Evolutionary conservation across 2,113 vertebrate species (phyloP).

Genomic region (Alces alces): DNA sequence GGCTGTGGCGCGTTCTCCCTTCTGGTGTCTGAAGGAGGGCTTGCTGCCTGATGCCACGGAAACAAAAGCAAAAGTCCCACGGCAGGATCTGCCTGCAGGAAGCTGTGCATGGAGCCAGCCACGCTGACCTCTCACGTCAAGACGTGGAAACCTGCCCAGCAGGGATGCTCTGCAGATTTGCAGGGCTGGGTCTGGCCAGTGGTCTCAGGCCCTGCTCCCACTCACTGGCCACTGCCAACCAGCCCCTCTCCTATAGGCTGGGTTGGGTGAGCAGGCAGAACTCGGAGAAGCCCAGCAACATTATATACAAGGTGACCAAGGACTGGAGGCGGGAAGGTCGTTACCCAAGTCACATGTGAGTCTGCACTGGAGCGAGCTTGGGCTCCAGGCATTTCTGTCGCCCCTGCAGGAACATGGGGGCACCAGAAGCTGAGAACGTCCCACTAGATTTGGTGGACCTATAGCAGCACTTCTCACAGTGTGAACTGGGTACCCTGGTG

Average conservation of each 20-base stretch:
- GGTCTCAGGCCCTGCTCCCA: neutral
- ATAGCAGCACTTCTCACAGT: neutral
- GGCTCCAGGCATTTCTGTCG: fast-evolving
- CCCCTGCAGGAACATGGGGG: neutral
- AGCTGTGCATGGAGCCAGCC: fast-evolving
- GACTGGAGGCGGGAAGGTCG: fast-evolving
- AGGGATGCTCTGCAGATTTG: neutral
- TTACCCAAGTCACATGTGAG: neutral
- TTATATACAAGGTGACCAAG: fast-evolving
- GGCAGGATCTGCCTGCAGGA: neutral
- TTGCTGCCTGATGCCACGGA: neutral
- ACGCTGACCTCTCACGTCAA: too few species aligned
- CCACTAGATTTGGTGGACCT: fast-evolving
- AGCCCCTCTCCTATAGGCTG: fast-evolving
- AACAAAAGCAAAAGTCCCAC: neutral
- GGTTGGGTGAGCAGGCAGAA: neutral
- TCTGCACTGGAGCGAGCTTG: fast-evolving
- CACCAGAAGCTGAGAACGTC: fast-evolving
- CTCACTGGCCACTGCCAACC: fast-evolving
- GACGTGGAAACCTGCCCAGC: neutral
- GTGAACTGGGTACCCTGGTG: neutral
- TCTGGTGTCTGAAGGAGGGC: neutral
- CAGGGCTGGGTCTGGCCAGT: neutral
- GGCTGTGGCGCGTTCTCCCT: neutral
- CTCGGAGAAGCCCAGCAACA: neutral